A percentile compares a stretch with the other conserved stretches of the same genome.
Evolutionary conservation across 1,140 invertebrate genomes (phyloP).

Genomic region (Aphidius gifuensis): DNA sequence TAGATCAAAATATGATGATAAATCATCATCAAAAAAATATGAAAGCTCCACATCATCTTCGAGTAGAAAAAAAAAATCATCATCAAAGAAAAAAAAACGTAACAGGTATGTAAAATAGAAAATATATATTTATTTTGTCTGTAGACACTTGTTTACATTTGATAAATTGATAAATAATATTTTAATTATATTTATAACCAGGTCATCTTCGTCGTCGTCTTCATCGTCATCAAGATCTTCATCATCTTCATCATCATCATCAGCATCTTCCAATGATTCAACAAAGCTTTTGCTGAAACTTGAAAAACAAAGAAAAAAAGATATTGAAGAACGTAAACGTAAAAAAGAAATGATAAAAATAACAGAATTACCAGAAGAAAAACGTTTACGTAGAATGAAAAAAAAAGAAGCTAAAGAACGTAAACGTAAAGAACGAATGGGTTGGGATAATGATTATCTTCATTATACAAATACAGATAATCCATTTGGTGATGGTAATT

Average conservation of each 20-base stretch:
- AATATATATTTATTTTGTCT: conserved; percentile 5
- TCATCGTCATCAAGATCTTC: conserved; percentile 26
- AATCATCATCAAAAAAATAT: conserved; percentile 9
- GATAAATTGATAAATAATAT: neutral
- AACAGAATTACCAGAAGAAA: conserved; percentile 93
- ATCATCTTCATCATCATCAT: conserved; percentile 35
- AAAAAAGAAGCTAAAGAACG: conserved; percentile 93
- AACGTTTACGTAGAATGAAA: conserved; percentile 76
- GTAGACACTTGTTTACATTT: neutral
- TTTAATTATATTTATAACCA: conserved; percentile 11
- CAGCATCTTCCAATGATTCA: conserved; percentile 58
- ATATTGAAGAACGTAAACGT: conserved; percentile 65
- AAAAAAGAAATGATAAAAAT: conserved; percentile 84
- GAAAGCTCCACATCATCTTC: neutral
- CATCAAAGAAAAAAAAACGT: conserved; percentile 33
- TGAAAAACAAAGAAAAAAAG: conserved; percentile 66
- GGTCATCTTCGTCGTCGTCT: conserved; percentile 10
- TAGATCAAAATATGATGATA: conserved; percentile 25
- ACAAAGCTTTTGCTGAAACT: conserved; percentile 69
- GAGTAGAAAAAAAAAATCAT: conserved; percentile 22
- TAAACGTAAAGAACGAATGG: conserved; percentile 84
- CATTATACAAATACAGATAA: conserved; percentile 98
- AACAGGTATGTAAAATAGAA: conserved; percentile 28
- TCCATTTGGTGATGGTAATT: conserved; percentile 95
- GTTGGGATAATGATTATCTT: conserved; percentile 93